A percentile compares a stretch with the other conserved stretches of the same genome.
These are phyloP conservation scores for Psettodes erumei DNA, from an alignment of 2,113 vertebrate genomes.

Conservation along the genomic window DNA sequence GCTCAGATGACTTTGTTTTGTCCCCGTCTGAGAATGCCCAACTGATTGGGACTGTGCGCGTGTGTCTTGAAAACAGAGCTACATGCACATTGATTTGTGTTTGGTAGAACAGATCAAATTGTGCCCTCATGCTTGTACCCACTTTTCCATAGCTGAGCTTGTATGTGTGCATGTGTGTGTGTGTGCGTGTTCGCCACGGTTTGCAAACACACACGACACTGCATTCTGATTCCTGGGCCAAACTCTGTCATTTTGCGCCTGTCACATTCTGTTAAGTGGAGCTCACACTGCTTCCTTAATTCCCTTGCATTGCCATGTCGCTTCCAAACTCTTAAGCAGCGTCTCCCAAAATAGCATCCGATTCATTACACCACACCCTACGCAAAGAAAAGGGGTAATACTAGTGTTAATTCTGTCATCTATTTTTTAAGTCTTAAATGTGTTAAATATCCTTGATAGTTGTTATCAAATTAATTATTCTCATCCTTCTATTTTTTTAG, in stretches of 20 bases:
- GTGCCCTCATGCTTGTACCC: slow-evolving; percentile 48
- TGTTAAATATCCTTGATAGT: no score
- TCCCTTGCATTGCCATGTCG: slow-evolving; percentile 59
- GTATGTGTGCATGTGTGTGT: slow-evolving; percentile 14
- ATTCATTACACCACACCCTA: slow-evolving; percentile 64
- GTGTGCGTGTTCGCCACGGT: neutral
- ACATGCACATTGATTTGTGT: slow-evolving; percentile 63
- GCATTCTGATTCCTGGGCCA: slow-evolving; percentile 47
- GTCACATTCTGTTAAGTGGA: slow-evolving; percentile 75
- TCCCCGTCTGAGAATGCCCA: slow-evolving; percentile 47
- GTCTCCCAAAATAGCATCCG: slow-evolving; percentile 68
- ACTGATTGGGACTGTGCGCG: slow-evolving; percentile 38
- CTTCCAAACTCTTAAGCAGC: slow-evolving; percentile 65
- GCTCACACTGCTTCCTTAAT: slow-evolving; percentile 65
- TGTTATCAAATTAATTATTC: no score
- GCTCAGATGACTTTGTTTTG: slow-evolving; percentile 59
- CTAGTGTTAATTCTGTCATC: no score
- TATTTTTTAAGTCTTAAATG: no score
- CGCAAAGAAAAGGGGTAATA: slow-evolving; percentile 34
- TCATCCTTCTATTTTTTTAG: no score
- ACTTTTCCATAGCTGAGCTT: slow-evolving; percentile 38
- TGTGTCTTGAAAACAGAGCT: slow-evolving; percentile 46
- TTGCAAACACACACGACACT: slow-evolving; percentile 3
- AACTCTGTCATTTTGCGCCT: slow-evolving; percentile 77
- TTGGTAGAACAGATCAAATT: slow-evolving; percentile 68